Percentiles rank a stretch among this genome's conserved stretches.
Conservation (phyloP, 2,888 invertebrate genomes). For the Priapulus caudatus region DNA sequence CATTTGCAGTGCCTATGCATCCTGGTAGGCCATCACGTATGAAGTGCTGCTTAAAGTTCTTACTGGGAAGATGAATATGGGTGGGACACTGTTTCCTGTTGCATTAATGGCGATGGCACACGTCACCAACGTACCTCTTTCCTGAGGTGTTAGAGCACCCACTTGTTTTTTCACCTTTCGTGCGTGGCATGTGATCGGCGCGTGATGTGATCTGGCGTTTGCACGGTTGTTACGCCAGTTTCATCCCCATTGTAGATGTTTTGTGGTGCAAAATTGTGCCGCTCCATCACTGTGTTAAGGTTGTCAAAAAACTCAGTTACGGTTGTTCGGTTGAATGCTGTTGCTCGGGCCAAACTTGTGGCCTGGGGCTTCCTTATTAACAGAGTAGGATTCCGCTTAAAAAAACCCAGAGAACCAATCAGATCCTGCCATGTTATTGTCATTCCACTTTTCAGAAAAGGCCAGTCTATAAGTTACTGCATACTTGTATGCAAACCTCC, state of each 20-base stretch:
- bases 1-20: slow-evolving; percentile 44
- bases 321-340: slow-evolving; percentile 18
- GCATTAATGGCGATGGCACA: slow-evolving; percentile 13
- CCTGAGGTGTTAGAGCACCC: slow-evolving; percentile 7
- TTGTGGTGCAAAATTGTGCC: slow-evolving; percentile 8
- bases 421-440: too few species aligned
- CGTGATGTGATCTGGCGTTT: slow-evolving; percentile 7
- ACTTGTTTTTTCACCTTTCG: slow-evolving; percentile 11
- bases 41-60: too few species aligned
- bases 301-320: slow-evolving; percentile 13
- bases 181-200: too few species aligned
- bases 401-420: slow-evolving; percentile 12
- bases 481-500: too few species aligned
- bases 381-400: slow-evolving; percentile 5
- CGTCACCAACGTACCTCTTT: slow-evolving; percentile 16
- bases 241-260: slow-evolving; percentile 12
- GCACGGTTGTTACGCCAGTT: slow-evolving; percentile 10
- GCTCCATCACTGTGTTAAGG: background rate
- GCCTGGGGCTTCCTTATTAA: slow-evolving; percentile 19
- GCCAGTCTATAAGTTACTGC: too few species aligned
- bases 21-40: slow-evolving; percentile 51
- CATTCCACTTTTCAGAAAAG: too few species aligned
- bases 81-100: slow-evolving; percentile 16
- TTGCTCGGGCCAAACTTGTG: slow-evolving; percentile 18
- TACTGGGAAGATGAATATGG: slow-evolving; percentile 17